These are phyloP conservation scores for Burhinus oedicnemus DNA, from an alignment of 2,113 vertebrate species.

Conservation along the genomic window DNA sequence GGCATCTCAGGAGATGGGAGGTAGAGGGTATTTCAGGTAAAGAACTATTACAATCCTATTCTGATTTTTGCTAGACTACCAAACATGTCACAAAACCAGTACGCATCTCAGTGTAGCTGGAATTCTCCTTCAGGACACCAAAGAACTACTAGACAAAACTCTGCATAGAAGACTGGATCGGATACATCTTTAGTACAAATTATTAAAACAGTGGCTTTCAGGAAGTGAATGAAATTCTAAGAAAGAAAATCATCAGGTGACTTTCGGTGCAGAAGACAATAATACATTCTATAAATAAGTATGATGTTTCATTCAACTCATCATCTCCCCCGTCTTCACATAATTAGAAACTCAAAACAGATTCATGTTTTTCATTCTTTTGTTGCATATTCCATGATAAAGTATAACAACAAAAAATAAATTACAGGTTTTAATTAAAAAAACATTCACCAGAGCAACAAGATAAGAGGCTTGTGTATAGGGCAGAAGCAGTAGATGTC, in stretches of 20 bases:
- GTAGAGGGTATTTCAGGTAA: background rate
- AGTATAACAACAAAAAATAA: slow-evolving; percentile 16
- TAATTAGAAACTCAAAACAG: background rate
- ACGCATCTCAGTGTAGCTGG: background rate
- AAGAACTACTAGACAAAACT: background rate
- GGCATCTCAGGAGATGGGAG: background rate
- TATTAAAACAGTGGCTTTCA: background rate
- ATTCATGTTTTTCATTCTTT: background rate
- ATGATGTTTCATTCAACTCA: background rate
- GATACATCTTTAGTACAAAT: background rate
- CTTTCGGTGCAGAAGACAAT: background rate
- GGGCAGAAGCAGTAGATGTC: background rate
- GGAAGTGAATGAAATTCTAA: background rate
- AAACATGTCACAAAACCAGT: background rate
- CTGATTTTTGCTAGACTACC: background rate
- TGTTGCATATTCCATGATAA: background rate
- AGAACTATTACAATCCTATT: background rate
- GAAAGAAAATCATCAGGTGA: background rate
- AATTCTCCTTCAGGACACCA: background rate
- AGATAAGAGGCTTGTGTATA: background rate
- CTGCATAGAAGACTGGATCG: background rate
- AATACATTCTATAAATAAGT: background rate
- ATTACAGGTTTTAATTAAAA: slow-evolving; percentile 10
- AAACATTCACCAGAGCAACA: background rate
- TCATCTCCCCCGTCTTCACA: background rate